Conservation (phyloP, 1,140 invertebrate species). For the Oncopeltus fasciatus region DNA sequence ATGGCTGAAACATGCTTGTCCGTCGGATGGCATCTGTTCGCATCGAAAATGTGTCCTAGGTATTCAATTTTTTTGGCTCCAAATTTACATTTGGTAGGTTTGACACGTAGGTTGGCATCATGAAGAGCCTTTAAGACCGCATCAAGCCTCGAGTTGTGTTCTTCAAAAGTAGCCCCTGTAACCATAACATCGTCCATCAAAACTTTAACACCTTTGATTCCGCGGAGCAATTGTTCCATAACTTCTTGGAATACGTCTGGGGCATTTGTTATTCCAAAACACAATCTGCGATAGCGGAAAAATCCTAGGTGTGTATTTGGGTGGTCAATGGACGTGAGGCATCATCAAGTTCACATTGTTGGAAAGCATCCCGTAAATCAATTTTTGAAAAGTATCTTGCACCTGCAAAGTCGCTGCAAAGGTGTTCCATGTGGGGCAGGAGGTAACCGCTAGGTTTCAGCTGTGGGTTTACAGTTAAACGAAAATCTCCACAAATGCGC, state of each 20-base stretch:
- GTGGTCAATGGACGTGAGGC: background rate
- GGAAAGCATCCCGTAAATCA: constrained; percentile 5
- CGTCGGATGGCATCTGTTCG: background rate
- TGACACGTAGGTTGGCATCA: background rate
- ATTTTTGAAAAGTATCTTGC: constrained; percentile 2
- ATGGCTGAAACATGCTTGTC: constrained; percentile 1
- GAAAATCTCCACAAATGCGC: constrained; percentile 9
- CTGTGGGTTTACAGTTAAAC: constrained; percentile 26
- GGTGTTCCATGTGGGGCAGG: constrained; percentile 21
- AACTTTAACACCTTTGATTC: background rate
- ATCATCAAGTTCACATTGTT: background rate
- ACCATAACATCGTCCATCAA: constrained; percentile 5
- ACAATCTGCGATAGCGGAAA: background rate
- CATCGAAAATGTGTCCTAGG: background rate
- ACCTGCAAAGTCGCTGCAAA: background rate
- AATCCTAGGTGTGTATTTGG: background rate
- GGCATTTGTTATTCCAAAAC: background rate
- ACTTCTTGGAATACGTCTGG: background rate
- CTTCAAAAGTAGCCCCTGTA: background rate
- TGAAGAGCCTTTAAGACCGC: background rate
- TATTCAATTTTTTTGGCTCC: background rate
- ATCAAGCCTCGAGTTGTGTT: background rate
- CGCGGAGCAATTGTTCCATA: background rate
- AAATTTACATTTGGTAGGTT: constrained; percentile 8
- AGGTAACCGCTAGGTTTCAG: too few species aligned